phyloP scores from a whole-genome alignment of 2,113 vertebrate genomes.

The Capricornis sumatraensis region DNA sequence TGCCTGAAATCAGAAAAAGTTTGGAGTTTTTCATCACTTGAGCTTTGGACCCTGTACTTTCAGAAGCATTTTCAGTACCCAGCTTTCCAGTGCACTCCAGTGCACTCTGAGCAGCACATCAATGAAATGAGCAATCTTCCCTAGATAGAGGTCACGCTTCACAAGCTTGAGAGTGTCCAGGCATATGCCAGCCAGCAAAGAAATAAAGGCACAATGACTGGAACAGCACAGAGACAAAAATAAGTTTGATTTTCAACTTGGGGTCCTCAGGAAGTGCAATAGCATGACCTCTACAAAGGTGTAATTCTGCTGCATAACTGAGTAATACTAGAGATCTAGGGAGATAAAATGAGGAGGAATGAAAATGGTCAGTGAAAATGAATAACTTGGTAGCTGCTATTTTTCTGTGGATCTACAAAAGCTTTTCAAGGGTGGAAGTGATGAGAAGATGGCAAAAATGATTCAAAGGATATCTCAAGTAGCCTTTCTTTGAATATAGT shows the following conservation, averaged over 20 bases:
- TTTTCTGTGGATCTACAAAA: not conserved
- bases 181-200: not conserved
- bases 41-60: not conserved
- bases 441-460: not conserved
- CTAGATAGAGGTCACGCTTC: slow-evolving; percentile 11
- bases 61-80: slow-evolving; percentile 26
- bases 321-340: not conserved
- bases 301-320: not conserved
- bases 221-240: not conserved
- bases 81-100: not conserved
- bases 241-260: not conserved
- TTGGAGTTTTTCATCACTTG: not conserved
- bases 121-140: not conserved
- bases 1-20: not conserved
- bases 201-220: not conserved
- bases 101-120: not conserved
- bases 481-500: not conserved
- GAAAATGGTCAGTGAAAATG: not conserved
- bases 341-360: not conserved
- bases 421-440: not conserved
- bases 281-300: not conserved
- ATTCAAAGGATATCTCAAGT: not conserved
- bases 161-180: not conserved
- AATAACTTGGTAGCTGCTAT: not conserved
- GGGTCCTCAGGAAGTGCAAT: not conserved